These are phyloP conservation scores for Pseudochirops cupreus DNA, from an alignment of 2,797 vertebrate genomes.

Conservation along the genomic window DNA sequence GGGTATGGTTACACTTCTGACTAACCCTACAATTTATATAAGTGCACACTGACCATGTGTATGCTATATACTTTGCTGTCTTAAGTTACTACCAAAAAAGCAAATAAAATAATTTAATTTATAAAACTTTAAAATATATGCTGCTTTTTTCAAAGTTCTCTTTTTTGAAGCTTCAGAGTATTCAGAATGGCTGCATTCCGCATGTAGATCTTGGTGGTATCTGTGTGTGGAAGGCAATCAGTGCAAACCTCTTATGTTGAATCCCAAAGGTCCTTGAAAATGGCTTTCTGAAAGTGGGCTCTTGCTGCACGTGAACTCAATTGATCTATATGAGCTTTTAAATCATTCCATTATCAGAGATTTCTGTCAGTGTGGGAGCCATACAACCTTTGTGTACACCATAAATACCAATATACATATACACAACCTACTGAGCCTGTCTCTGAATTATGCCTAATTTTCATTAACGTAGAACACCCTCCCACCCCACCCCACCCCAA, in stretches of 20 bases:
- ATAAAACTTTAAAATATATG: slow-evolving; percentile 18
- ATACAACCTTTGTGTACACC: neutral
- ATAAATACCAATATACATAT: neutral
- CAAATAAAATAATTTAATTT: neutral
- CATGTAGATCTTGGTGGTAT: neutral
- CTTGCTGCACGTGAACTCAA: neutral
- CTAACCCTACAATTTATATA: neutral
- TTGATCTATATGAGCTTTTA: neutral
- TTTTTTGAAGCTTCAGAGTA: slow-evolving; percentile 34
- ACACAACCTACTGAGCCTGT: neutral
- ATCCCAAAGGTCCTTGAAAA: slow-evolving; percentile 30
- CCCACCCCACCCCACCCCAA: neutral
- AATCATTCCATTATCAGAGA: neutral
- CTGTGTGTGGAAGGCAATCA: neutral
- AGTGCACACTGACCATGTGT: neutral
- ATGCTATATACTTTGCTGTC: neutral
- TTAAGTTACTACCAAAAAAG: neutral
- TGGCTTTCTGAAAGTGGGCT: neutral
- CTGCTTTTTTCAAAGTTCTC: slow-evolving; percentile 17
- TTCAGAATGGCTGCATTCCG: slow-evolving; percentile 29
- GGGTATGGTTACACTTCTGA: neutral
- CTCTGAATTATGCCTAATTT: neutral
- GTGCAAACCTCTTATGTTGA: neutral
- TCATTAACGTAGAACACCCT: slow-evolving; percentile 27
- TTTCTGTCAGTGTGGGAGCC: too few species aligned